Evolutionary conservation across 2,888 invertebrate genomes (phyloP).

Genomic region (Macaria notata): DNA sequence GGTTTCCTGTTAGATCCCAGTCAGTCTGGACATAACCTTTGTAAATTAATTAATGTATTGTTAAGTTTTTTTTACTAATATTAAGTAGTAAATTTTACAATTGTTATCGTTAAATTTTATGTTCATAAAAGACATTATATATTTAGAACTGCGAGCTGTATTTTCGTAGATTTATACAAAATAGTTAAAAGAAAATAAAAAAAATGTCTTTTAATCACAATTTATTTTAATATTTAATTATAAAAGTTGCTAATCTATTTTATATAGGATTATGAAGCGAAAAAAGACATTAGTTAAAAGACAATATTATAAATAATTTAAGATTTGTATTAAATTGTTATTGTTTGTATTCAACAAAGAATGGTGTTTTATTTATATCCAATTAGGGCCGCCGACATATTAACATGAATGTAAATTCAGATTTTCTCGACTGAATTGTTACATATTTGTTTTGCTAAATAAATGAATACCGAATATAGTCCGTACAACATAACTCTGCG

Average conservation of each 20-base stretch:
- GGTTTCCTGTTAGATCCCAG: no score
- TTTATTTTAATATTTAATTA: background rate
- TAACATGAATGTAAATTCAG: no score
- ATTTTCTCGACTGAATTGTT: no score
- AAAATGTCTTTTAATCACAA: no score
- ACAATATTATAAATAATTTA: conserved; percentile 31
- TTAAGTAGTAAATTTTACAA: background rate
- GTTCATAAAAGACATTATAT: background rate
- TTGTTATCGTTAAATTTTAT: background rate
- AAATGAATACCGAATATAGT: no score
- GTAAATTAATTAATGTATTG: no score
- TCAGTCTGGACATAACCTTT: no score
- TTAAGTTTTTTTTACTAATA: background rate
- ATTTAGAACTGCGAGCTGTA: background rate
- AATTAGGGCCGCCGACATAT: no score
- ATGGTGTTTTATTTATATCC: conserved; percentile 25
- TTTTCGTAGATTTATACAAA: background rate
- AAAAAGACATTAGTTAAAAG: conserved; percentile 51
- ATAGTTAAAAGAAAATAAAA: no score
- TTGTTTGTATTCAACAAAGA: conserved; percentile 19
- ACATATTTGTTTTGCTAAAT: no score
- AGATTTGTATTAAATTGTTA: conserved; percentile 39
- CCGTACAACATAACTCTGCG: no score
- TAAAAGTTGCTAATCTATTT: background rate
- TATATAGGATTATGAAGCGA: conserved; percentile 30